Conservation (phyloP, 1,140 invertebrate genomes). For the Medauroidea extradentata region DNA sequence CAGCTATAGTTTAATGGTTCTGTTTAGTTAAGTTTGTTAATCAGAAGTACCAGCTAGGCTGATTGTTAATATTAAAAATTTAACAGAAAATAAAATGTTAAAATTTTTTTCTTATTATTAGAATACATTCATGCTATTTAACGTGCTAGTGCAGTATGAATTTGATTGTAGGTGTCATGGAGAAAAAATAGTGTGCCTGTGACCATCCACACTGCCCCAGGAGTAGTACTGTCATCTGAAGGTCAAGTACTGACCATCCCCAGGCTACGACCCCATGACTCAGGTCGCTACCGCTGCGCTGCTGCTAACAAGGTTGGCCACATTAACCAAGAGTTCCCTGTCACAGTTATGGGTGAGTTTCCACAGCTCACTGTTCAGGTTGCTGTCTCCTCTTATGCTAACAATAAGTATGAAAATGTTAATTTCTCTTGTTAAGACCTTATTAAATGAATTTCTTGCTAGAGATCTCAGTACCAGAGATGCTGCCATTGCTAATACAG, state of each 20-base stretch:
- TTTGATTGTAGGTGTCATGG: constrained; percentile 22
- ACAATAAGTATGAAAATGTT: not conserved
- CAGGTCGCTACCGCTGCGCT: constrained; percentile 47
- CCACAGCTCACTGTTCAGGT: not conserved
- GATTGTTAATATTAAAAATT: too few species aligned
- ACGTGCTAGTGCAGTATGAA: too few species aligned
- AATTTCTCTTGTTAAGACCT: not conserved
- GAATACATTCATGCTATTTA: too few species aligned
- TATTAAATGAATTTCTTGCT: not conserved
- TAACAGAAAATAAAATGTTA: too few species aligned
- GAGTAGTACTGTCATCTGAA: constrained; percentile 16
- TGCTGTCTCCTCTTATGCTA: not conserved
- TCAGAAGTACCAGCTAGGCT: too few species aligned
- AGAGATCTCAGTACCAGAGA: too few species aligned
- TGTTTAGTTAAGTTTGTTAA: too few species aligned
- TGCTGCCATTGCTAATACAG: too few species aligned
- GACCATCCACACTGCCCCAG: constrained; percentile 21
- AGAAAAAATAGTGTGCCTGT: constrained; percentile 18
- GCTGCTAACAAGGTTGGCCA: constrained; percentile 52
- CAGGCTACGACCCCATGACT: constrained; percentile 33
- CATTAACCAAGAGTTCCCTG: constrained; percentile 42
- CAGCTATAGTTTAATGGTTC: too few species aligned
- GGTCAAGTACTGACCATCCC: constrained; percentile 23
- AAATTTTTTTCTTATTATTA: too few species aligned
- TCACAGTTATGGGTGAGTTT: constrained; percentile 47